Conservation (phyloP, 2,113 vertebrate species). For the Gymnobelideus leadbeateri region DNA sequence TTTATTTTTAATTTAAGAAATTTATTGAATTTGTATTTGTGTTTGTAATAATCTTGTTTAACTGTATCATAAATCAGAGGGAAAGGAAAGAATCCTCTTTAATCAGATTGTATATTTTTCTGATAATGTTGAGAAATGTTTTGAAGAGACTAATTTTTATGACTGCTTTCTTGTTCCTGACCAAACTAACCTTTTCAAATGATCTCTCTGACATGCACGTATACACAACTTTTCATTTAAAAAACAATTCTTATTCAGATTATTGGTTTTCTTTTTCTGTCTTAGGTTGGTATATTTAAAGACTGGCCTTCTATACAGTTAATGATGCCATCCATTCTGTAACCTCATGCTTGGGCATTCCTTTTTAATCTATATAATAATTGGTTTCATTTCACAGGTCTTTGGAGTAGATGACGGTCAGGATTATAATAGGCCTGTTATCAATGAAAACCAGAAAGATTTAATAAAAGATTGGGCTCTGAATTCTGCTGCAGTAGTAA, state of each 20-base stretch:
- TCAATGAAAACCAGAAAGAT: constrained; percentile 88
- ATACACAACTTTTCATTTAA: not conserved
- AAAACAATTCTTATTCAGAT: not conserved
- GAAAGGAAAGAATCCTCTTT: not conserved
- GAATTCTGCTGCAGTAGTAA: constrained; percentile 85
- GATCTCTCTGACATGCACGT: not conserved
- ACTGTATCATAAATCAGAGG: not conserved
- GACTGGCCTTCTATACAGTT: constrained; percentile 65
- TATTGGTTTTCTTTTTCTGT: constrained; percentile 52
- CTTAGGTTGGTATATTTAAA: constrained; percentile 54
- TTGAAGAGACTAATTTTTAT: not conserved
- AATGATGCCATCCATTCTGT: constrained; percentile 76
- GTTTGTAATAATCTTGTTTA: not conserved
- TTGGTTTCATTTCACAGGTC: constrained; percentile 90
- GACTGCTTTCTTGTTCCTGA: not conserved
- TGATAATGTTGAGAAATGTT: not conserved
- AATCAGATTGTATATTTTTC: not conserved
- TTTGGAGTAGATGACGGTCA: constrained; percentile 95
- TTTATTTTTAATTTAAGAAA: not conserved
- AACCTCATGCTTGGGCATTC: constrained; percentile 75
- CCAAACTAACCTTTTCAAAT: not conserved
- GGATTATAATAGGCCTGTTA: constrained; percentile 90
- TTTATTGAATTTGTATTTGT: not conserved
- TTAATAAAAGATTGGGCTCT: constrained; percentile 88
- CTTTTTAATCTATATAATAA: constrained; percentile 82